phyloP scores from a whole-genome alignment of 2,888 invertebrate genomes.

The Drosophila nigricruria region DNA sequence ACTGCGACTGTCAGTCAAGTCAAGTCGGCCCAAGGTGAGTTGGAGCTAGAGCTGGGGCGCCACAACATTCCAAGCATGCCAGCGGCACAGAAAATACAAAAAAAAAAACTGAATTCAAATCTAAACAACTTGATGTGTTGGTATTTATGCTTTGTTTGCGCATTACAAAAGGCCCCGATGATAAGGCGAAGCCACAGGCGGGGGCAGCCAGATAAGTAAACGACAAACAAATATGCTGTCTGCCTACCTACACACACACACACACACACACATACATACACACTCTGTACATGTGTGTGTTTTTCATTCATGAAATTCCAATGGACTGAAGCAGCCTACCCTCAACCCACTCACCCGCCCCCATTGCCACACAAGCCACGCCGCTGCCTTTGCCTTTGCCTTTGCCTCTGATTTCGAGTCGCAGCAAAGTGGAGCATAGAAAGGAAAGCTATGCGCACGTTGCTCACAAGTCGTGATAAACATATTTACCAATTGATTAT shows the following conservation, averaged over 20 bases:
- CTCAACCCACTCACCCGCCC: slow-evolving; percentile 3
- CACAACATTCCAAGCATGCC: slow-evolving; percentile 70
- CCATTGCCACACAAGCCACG: not conserved
- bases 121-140: slow-evolving; percentile 71
- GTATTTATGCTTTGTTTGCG: slow-evolving; percentile 75
- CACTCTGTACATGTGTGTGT: not conserved
- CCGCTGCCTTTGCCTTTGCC: not conserved
- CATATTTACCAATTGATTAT: slow-evolving; percentile 79
- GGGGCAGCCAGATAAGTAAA: slow-evolving; percentile 52
- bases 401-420: slow-evolving; percentile 7
- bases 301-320: slow-evolving; percentile 71
- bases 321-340: not conserved
- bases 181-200: slow-evolving; percentile 50
- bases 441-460: slow-evolving; percentile 66
- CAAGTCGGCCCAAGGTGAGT: slow-evolving; percentile 66
- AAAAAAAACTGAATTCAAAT: slow-evolving; percentile 38
- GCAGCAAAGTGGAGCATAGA: slow-evolving; percentile 67
- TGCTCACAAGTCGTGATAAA: slow-evolving; percentile 75
- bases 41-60: slow-evolving; percentile 39
- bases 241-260: slow-evolving; percentile 29
- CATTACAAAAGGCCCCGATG: slow-evolving; percentile 69
- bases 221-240: slow-evolving; percentile 49
- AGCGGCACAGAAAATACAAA: slow-evolving; percentile 12
- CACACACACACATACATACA: not conserved
- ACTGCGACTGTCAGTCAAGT: slow-evolving; percentile 51